Conservation (phyloP, 2,113 vertebrate species). For the Megaleporinus macrocephalus region DNA sequence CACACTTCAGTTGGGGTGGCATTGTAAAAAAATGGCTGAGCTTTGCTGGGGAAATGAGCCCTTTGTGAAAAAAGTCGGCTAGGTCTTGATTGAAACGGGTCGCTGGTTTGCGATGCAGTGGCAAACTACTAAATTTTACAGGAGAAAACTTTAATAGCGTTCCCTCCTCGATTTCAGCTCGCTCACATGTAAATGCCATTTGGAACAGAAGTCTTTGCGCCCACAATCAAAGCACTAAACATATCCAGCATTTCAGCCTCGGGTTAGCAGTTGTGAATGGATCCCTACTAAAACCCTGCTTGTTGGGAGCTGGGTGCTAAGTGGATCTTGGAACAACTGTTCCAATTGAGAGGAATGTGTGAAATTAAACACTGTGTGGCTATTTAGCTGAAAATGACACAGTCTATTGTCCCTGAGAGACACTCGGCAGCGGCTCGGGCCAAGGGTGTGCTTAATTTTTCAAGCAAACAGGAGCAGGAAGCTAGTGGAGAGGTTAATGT, state of each 20-base stretch:
- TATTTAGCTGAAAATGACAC: slow-evolving; percentile 33
- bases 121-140: slow-evolving; percentile 14
- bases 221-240: neutral
- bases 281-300: slow-evolving; percentile 3
- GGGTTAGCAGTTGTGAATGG: slow-evolving; percentile 29
- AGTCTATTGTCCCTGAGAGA: neutral
- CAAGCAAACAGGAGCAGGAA: slow-evolving; percentile 18
- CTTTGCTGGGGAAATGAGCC: neutral
- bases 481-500: slow-evolving; percentile 34
- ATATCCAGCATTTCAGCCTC: neutral
- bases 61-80: slow-evolving; percentile 9
- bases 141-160: neutral
- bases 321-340: slow-evolving; percentile 40
- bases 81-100: neutral
- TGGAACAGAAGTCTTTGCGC: neutral
- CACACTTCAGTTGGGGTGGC: neutral
- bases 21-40: neutral
- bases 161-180: neutral
- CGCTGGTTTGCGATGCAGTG: slow-evolving; percentile 10
- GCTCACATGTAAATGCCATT: neutral
- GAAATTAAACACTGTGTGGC: slow-evolving; percentile 19
- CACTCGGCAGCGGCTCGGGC: slow-evolving; percentile 2
- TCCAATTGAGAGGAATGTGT: slow-evolving; percentile 38
- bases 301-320: slow-evolving; percentile 37
- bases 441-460: slow-evolving; percentile 14